Percentiles rank a stretch among this genome's conserved stretches.
phyloP scores from a whole-genome alignment of 2,797 vertebrate species.

The Alca torda region DNA sequence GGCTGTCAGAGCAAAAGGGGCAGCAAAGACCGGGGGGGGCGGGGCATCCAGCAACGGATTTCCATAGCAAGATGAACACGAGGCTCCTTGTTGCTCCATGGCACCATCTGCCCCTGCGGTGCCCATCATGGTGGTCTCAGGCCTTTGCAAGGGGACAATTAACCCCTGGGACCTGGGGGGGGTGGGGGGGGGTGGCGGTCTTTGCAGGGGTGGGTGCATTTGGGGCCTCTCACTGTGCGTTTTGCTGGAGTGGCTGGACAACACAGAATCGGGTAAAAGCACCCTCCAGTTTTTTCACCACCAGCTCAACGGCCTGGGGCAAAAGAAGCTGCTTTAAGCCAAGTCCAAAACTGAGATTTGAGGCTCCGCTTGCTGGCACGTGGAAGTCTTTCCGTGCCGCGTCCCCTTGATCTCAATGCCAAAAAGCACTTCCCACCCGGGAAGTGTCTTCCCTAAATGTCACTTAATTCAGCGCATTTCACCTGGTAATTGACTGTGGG shows the following conservation, averaged over 20 bases:
- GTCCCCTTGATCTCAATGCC: not conserved
- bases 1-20: not conserved
- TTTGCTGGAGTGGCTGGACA: not conserved
- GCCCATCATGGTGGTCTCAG: not conserved
- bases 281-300: not conserved
- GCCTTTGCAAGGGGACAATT: not conserved
- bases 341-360: not conserved
- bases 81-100: not conserved
- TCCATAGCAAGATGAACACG: not conserved
- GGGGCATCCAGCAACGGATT: not conserved
- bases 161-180: too few relatives aligned
- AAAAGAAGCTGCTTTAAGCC: not conserved
- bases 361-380: rapidly evolving
- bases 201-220: not conserved
- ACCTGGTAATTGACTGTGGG: conserved; percentile 32
- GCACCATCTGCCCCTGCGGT: not conserved
- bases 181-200: rapidly evolving
- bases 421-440: not conserved
- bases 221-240: rapidly evolving
- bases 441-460: conserved; percentile 45
- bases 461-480: conserved; percentile 36
- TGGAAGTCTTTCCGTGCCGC: not conserved
- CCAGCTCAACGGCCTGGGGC: rapidly evolving
- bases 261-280: not conserved
- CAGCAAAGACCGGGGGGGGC: not conserved